Conservation (phyloP, 2,888 invertebrate species). For the Drosophila barbarae region DNA sequence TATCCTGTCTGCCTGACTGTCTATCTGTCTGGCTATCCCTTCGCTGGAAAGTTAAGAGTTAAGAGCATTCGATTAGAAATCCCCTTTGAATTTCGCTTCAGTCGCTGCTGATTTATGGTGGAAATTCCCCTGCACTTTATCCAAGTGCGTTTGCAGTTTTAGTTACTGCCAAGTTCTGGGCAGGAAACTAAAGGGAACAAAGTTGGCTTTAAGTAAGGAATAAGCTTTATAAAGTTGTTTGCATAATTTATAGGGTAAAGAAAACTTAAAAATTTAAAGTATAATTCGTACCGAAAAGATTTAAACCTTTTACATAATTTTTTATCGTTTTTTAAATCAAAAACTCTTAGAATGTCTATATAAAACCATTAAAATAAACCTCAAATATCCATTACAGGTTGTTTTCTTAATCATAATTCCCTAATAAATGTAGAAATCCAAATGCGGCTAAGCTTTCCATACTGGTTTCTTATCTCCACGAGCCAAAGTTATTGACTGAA, state of each 20-base stretch:
- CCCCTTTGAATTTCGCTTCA: constrained; percentile 10
- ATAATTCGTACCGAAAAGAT: neutral
- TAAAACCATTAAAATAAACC: neutral
- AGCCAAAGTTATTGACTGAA: constrained; percentile 24
- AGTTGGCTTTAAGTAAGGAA: neutral
- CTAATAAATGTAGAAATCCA: constrained; percentile 4
- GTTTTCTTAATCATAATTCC: constrained; percentile 23
- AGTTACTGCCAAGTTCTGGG: constrained; percentile 6
- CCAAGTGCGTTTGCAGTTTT: constrained; percentile 14
- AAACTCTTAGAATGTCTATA: neutral
- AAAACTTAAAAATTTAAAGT: neutral
- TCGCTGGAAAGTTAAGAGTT: constrained; percentile 16
- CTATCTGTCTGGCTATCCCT: constrained; percentile 1
- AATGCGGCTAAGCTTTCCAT: constrained; percentile 32
- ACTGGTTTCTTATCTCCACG: constrained; percentile 33
- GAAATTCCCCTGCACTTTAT: constrained; percentile 5
- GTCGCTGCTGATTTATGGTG: constrained; percentile 18
- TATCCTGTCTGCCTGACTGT: constrained; percentile 6
- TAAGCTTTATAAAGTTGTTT: neutral
- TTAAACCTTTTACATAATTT: neutral
- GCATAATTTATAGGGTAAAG: neutral
- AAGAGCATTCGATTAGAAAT: constrained; percentile 27
- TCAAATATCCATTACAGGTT: constrained; percentile 10
- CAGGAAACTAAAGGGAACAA: neutral
- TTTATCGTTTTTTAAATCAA: neutral